Conservation (phyloP, 2,113 vertebrate genomes). For the Nannospalax galili region DNA sequence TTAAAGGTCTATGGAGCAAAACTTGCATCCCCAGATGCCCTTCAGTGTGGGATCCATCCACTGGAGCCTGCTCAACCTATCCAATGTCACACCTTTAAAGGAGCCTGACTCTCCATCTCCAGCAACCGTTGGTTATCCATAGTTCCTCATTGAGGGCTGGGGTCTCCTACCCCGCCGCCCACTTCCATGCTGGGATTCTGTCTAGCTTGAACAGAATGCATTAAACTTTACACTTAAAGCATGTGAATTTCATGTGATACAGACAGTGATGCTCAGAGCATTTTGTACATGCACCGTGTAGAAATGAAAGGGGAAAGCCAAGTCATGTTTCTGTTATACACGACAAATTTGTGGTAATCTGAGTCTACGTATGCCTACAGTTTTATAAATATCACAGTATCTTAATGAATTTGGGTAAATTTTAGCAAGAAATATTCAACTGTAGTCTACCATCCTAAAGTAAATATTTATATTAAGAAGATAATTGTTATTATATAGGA, state of each 20-base stretch:
- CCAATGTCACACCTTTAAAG: too few species aligned
- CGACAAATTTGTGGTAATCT: slow-evolving; percentile 3
- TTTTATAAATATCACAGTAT: slow-evolving; percentile 26
- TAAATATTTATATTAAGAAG: neutral
- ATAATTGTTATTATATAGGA: neutral
- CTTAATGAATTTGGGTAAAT: slow-evolving; percentile 26
- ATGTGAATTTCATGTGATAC: neutral
- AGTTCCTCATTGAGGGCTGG: too few species aligned
- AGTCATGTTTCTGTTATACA: neutral
- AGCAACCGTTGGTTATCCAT: too few species aligned
- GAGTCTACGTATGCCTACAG: neutral
- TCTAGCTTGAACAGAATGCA: slow-evolving; percentile 16
- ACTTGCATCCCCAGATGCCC: too few species aligned
- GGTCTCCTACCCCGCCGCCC: too few species aligned
- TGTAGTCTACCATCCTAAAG: neutral
- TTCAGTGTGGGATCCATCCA: too few species aligned
- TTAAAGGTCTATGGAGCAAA: too few species aligned
- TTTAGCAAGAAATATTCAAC: slow-evolving; percentile 40
- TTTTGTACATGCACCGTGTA: neutral
- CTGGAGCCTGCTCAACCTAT: too few species aligned
- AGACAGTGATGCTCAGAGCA: too few species aligned
- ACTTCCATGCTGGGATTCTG: too few species aligned
- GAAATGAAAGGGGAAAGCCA: neutral
- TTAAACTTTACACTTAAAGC: neutral
- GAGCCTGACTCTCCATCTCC: too few species aligned